These are phyloP conservation scores for Electrophaes corylata DNA, from an alignment of 2,888 invertebrate species.

Conservation along the genomic window DNA sequence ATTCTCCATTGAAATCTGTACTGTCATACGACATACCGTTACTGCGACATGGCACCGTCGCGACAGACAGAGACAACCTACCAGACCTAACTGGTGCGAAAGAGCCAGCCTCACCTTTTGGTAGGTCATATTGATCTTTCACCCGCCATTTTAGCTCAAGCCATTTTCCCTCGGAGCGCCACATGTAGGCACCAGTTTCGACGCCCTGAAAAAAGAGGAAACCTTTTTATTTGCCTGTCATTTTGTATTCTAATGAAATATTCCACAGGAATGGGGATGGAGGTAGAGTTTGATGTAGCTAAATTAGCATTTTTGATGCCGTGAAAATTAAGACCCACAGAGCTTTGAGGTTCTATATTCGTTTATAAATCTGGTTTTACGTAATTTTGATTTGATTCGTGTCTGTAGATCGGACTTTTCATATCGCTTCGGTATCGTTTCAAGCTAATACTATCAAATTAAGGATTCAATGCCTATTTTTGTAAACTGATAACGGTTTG, in stretches of 20 bases:
- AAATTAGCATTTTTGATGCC: constrained; percentile 74
- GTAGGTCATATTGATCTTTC: constrained; percentile 84
- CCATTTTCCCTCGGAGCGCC: constrained; percentile 79
- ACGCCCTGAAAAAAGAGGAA: constrained; percentile 65
- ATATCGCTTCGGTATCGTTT: constrained; percentile 5
- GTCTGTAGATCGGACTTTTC: constrained; percentile 16
- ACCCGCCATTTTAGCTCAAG: constrained; percentile 81
- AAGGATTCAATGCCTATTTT: too few species aligned
- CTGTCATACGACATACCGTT: constrained; percentile 76
- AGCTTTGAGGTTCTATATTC: constrained; percentile 41
- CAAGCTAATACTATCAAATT: too few species aligned
- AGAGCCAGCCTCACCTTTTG: constrained; percentile 69
- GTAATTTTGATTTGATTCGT: constrained; percentile 37
- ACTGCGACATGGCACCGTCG: constrained; percentile 62
- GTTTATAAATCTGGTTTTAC: constrained; percentile 45
- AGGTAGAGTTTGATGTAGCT: constrained; percentile 63
- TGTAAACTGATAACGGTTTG: too few species aligned
- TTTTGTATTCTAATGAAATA: constrained; percentile 79
- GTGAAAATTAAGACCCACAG: constrained; percentile 58
- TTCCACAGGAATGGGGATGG: constrained; percentile 62
- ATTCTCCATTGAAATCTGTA: constrained; percentile 67
- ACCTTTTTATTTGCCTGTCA: constrained; percentile 76
- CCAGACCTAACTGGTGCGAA: constrained; percentile 48
- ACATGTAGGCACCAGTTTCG: constrained; percentile 65
- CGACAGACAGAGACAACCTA: constrained; percentile 59